Percentiles rank a stretch among this genome's conserved stretches.
Evolutionary conservation across 2,888 invertebrate species (phyloP).

Genomic region (Caenorhabditis imperialis): DNA sequence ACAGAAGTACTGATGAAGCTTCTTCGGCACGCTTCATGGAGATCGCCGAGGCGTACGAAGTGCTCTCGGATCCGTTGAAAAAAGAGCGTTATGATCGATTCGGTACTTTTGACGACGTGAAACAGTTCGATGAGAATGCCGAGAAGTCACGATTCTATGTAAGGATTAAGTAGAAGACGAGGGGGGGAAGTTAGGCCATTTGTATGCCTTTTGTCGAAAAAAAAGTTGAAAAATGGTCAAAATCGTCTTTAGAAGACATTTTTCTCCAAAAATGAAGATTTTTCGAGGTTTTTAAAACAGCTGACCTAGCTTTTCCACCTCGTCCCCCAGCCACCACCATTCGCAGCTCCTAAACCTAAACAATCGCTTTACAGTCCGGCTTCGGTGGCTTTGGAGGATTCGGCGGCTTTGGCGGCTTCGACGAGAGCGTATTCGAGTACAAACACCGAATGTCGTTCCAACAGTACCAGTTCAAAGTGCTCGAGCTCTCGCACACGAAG

Average conservation of each 20-base stretch:
- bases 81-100: constrained; percentile 72
- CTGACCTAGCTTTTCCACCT: no score
- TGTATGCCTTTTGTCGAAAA: no score
- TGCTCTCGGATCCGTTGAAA: constrained; percentile 65
- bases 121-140: constrained; percentile 28
- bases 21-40: constrained; percentile 73
- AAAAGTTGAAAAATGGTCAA: not conserved
- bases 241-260: no score
- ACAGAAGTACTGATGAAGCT: constrained; percentile 70
- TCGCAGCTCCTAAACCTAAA: no score
- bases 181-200: no score
- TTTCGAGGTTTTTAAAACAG: no score
- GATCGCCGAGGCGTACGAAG: constrained; percentile 75
- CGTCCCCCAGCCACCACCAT: no score
- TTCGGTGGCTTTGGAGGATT: constrained; percentile 62
- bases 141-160: constrained; percentile 62
- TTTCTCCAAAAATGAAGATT: not conserved
- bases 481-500: constrained; percentile 77
- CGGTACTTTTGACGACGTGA: constrained; percentile 72
- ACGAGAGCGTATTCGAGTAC: constrained; percentile 60
- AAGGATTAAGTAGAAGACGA: constrained; percentile 50
- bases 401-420: constrained; percentile 53
- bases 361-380: constrained; percentile 55
- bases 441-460: constrained; percentile 69
- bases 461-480: constrained; percentile 61